Evolutionary conservation across 1,140 invertebrate species (phyloP), one percentile per base, ranked within the genome.

Genomic region (Geopemphigus sp.): DNA sequence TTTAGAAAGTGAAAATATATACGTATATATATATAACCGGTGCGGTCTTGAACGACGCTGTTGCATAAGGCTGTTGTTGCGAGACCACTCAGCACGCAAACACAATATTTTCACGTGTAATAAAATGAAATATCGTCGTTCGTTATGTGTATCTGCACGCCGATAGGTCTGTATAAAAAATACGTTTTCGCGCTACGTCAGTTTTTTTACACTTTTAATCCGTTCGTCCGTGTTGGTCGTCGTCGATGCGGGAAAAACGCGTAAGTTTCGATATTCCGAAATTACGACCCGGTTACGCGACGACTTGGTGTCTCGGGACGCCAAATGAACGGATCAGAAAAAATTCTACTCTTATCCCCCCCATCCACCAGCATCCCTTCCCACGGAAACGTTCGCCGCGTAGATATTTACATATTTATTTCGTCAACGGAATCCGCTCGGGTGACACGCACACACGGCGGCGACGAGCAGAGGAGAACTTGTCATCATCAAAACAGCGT

Each of bases 1-100:
- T 78, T 78, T 78, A 78, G 74, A 78, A 78, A 78, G 74, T 78
- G 74, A 78, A 76, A 78, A 78, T 63, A 78, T 50, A 8, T 8
- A 8, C 32, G 32, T n/a, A n/a, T n/a, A n/a, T n/a, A n/a, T n/a
- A n/a, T n/a, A n/a, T n/a, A 76, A 61, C 74, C 74, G 54, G 57
- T 50, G 74, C 39, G 56, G 74, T 78, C 57, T 78, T 63, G 74
- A 78, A 78, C 74, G n/a, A 22, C 61, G n/a, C 39, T 63, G 39
- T 78, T 78, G 74, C 74, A 78, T 78, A 78, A 78, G 74, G 19
- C 57, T 54, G 24, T 56, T 54, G 24, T 72, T 72, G 68, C 68
- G 68, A 72, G 53, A 72, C 17, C 32, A 54, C 24, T 24, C 14
- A 45, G 22, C 66, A 50, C 56, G n/a, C 66, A 47, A 8, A 39